A percentile compares a stretch with the other conserved stretches of the same genome.
Conservation (phyloP, 2,888 invertebrate species). For the Antheraea assamensis region DNA sequence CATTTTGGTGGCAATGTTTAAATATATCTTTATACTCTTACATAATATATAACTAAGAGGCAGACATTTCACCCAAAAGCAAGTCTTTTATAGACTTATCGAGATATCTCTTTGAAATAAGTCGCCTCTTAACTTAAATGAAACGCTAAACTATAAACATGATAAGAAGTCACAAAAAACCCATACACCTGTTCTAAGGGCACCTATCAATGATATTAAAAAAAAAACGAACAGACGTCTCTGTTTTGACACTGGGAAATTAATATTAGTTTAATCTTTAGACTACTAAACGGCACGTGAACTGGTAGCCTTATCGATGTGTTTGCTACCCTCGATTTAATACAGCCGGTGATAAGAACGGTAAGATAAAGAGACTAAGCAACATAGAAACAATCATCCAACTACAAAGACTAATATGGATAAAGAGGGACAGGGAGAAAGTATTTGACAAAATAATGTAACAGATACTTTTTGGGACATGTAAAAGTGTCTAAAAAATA, state of each 20-base stretch:
- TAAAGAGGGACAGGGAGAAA: neutral
- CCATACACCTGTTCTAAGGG: neutral
- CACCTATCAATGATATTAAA: conserved; percentile 4
- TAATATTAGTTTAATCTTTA: conserved; percentile 65
- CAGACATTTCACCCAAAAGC: neutral
- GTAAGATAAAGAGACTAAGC: neutral
- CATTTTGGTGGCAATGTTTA: too few species aligned
- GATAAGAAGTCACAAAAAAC: neutral
- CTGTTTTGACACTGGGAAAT: conserved; percentile 22
- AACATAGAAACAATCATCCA: neutral
- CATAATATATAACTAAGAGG: too few species aligned
- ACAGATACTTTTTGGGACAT: too few species aligned
- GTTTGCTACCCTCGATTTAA: conserved; percentile 40
- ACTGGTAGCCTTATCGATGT: conserved; percentile 51
- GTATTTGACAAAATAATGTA: neutral
- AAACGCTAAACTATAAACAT: neutral
- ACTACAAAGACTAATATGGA: neutral
- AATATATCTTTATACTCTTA: too few species aligned
- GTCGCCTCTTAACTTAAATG: neutral
- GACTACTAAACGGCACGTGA: conserved; percentile 43
- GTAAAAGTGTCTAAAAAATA: too few species aligned
- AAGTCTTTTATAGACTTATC: neutral
- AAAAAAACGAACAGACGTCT: conserved; percentile 11
- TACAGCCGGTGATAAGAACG: conserved; percentile 29
- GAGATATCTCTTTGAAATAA: neutral